phyloP scores from a whole-genome alignment of 2,113 vertebrate genomes.

The Chaetorhynchus papuensis region DNA sequence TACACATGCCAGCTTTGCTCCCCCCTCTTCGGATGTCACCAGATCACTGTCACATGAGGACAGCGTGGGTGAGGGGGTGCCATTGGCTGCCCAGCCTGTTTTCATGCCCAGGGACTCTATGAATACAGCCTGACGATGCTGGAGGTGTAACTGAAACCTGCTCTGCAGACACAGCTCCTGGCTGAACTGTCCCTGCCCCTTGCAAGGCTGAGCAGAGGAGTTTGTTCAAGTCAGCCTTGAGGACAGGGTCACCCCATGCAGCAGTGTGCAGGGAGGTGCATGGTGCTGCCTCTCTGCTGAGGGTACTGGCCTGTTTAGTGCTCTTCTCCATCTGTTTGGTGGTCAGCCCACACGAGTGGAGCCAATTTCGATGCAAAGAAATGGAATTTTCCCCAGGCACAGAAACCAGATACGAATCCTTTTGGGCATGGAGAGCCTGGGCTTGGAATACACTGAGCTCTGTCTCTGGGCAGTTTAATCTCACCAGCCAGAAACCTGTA shows the following conservation, averaged over 20 bases:
- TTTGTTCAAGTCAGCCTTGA: background rate
- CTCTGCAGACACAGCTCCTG: background rate
- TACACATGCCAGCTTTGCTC: background rate
- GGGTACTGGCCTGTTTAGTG: background rate
- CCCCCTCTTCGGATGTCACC: background rate
- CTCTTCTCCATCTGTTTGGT: background rate
- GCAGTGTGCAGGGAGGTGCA: background rate
- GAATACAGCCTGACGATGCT: background rate
- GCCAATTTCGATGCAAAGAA: background rate
- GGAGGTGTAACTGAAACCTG: background rate
- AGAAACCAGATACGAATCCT: background rate
- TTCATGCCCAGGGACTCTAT: background rate
- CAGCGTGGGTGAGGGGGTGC: background rate
- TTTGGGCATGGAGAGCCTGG: background rate
- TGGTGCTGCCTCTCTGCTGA: background rate
- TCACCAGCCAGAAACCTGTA: background rate
- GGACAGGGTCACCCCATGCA: accelerated
- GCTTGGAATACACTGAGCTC: background rate
- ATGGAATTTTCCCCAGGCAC: background rate
- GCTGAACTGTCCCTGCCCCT: background rate
- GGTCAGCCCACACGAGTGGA: background rate
- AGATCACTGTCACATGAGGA: background rate
- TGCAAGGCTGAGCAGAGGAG: background rate
- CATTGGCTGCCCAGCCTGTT: background rate
- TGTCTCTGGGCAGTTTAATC: slow-evolving; percentile 29